Evolutionary conservation across 2,797 vertebrate genomes (phyloP).

Genomic region (Tarsius wallacei): DNA sequence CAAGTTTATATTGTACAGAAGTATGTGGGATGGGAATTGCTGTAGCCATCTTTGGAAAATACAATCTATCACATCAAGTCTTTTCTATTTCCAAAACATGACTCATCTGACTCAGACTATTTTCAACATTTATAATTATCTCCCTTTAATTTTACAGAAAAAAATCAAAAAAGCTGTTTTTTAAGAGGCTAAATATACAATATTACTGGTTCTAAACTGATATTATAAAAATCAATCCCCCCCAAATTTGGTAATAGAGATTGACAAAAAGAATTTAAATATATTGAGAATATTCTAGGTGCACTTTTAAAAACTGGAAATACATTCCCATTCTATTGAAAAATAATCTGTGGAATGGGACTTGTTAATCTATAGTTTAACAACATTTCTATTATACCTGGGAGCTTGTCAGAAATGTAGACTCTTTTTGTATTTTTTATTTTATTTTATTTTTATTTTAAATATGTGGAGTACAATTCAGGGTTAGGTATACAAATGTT

Average conservation of each 20-base stretch:
- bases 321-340: constrained; percentile 12
- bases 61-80: neutral
- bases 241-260: neutral
- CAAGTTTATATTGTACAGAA: neutral
- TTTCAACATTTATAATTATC: neutral
- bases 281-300: neutral
- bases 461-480: no score
- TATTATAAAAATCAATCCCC: neutral
- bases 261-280: neutral
- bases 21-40: neutral
- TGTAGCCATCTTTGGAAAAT: neutral
- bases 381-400: neutral
- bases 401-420: neutral
- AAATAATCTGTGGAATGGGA: neutral
- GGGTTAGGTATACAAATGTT: no score
- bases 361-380: neutral
- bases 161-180: neutral
- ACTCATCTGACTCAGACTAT: neutral
- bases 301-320: neutral
- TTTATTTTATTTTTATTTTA: no score
- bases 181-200: neutral
- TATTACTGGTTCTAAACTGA: neutral
- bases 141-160: constrained; percentile 5
- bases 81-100: constrained; percentile 1
- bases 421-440: no score